Evolutionary conservation across 2,113 vertebrate genomes (phyloP).

Genomic region (Xiphias gladius): DNA sequence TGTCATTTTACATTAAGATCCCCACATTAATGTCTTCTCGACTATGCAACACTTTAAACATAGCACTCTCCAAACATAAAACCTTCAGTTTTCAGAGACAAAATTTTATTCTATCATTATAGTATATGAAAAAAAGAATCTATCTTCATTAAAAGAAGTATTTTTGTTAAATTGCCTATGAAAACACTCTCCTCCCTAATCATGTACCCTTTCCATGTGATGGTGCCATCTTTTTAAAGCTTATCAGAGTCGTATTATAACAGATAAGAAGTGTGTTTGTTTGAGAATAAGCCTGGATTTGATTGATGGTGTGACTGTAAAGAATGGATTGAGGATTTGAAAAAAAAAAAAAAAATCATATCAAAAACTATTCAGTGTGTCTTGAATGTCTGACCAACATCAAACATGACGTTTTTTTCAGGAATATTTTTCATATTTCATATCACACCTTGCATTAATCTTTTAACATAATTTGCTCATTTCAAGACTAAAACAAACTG

Average conservation of each 20-base stretch:
- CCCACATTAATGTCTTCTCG: slow-evolving; percentile 52
- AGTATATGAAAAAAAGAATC: slow-evolving; percentile 65
- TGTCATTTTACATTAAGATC: slow-evolving; percentile 58
- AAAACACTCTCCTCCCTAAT: slow-evolving; percentile 44
- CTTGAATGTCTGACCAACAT: slow-evolving; percentile 28
- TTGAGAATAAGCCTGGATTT: slow-evolving; percentile 59
- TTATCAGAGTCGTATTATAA: slow-evolving; percentile 74
- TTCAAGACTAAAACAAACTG: background rate
- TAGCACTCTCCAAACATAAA: slow-evolving; percentile 61
- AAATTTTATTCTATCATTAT: slow-evolving; percentile 73
- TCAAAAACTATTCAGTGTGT: slow-evolving; percentile 53
- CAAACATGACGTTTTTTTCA: background rate
- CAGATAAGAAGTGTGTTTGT: slow-evolving; percentile 62
- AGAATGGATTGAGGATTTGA: slow-evolving; percentile 67
- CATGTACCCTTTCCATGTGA: slow-evolving; percentile 66
- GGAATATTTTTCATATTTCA: background rate
- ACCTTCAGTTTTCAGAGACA: slow-evolving; percentile 65
- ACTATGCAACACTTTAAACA: slow-evolving; percentile 82
- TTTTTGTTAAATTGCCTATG: slow-evolving; percentile 75
- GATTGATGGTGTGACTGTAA: slow-evolving; percentile 72
- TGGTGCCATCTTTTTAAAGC: slow-evolving; percentile 81
- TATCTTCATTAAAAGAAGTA: slow-evolving; percentile 73
- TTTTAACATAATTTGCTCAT: background rate
- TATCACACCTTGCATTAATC: background rate
- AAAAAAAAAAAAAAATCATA: slow-evolving; percentile 50